Evolutionary conservation across 1,140 invertebrate species (phyloP), one percentile per base, ranked within the genome.

Genomic region (Mercenaria mercenaria): DNA sequence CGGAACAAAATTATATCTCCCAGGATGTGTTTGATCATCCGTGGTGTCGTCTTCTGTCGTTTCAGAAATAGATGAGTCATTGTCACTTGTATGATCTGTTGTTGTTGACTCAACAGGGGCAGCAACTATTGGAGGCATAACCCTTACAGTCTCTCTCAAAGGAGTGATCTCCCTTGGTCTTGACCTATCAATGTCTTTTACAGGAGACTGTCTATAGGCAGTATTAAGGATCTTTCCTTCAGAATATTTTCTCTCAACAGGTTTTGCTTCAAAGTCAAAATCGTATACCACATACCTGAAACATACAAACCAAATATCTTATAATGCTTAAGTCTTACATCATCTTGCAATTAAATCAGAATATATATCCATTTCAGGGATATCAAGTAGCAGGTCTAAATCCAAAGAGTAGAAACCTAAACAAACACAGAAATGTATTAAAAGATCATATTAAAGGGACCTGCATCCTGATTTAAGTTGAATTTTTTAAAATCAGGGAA

Each of bases 251-350:
- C 86, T 80, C 56, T 88, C 86, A 18, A 81, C 6, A 29, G 76
- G 76, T 4, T 76, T 59, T 72, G 61, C 37, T 47, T 88, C 86
- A 72, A 47, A 88, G 59, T 88, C 86, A 80, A 88, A 88, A 43
- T 88, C 86, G 72, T 88, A 88, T 61, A 88, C 86, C 2, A 88
- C 86, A 88, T 64, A 88, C n/a, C 86, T 88, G 86, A 50, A 88
- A 88, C 29, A 56, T 32, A 64, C 13, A 26, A 47, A 32, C 32
- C 6, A 11, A 50, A n/a, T n/a, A n/a, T n/a, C n/a, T n/a, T n/a
- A n/a, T n/a, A n/a, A n/a, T n/a, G n/a, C n/a, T n/a, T n/a, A 10
- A 76, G 18, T 10, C 29, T 29, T 26, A 76, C 13, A 34, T 76
- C 39, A 13, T 76, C 20, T 76, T n/a, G n/a, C n/a, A n/a, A n/a